phyloP scores from a whole-genome alignment of 2,888 invertebrate species.

The Patella ulyssiponensis region DNA sequence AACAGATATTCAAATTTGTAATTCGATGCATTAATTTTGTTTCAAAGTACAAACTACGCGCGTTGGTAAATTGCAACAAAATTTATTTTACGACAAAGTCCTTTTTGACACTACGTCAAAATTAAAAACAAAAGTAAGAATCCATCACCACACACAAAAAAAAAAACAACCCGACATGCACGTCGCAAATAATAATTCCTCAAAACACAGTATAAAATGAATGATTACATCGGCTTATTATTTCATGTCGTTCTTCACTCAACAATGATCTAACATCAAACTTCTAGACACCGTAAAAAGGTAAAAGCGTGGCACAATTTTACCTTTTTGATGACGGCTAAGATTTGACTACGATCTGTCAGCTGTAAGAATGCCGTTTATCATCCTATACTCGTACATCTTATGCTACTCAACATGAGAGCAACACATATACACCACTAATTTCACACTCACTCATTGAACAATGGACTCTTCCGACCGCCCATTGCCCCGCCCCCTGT shows the following conservation, averaged over 20 bases:
- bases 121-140: no score
- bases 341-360: slow-evolving; percentile 9
- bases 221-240: slow-evolving; percentile 2
- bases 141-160: background rate
- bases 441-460: slow-evolving; percentile 20
- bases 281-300: background rate
- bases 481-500: slow-evolving; percentile 45
- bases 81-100: no score
- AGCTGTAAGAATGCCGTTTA: slow-evolving; percentile 12
- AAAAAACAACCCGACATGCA: background rate
- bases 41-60: no score
- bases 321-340: slow-evolving; percentile 7
- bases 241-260: slow-evolving; percentile 2
- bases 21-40: no score
- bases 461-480: slow-evolving; percentile 40
- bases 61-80: no score
- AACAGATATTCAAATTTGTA: no score
- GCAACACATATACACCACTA: slow-evolving; percentile 9
- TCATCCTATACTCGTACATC: slow-evolving; percentile 12
- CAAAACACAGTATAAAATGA: slow-evolving; percentile 3
- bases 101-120: no score
- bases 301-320: slow-evolving; percentile 11
- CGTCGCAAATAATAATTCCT: background rate
- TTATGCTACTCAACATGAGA: slow-evolving; percentile 7
- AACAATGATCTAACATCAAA: slow-evolving; percentile 6